phyloP scores from a whole-genome alignment of 2,113 vertebrate genomes.

The Corynorhinus townsendii region DNA sequence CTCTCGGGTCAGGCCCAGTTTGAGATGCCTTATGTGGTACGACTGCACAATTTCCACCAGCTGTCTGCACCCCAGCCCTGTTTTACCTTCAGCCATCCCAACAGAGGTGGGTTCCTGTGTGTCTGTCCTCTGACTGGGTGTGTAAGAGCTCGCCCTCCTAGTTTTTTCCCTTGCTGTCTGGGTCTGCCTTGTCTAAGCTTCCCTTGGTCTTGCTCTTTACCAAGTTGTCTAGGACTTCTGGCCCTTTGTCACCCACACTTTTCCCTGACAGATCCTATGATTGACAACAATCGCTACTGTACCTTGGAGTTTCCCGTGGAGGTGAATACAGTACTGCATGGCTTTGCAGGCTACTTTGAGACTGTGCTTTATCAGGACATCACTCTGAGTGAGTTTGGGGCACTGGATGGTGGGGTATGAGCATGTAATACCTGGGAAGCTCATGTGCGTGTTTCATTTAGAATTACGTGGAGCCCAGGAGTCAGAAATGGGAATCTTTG shows the following conservation, averaged over 20 bases:
- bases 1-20: constrained; percentile 85
- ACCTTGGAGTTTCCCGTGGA: constrained; percentile 86
- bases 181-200: neutral
- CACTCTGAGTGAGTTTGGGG: constrained; percentile 86
- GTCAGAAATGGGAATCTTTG: neutral
- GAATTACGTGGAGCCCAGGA: neutral
- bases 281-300: constrained; percentile 92
- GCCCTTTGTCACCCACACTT: neutral
- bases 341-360: constrained; percentile 95
- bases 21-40: constrained; percentile 93
- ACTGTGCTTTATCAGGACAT: constrained; percentile 91
- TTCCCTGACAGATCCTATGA: constrained; percentile 74
- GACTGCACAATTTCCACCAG: constrained; percentile 95
- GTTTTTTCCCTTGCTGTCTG: neutral
- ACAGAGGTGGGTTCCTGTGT: constrained; percentile 77
- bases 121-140: neutral
- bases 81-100: constrained; percentile 92
- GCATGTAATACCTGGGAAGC: neutral
- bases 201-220: neutral
- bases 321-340: constrained; percentile 92
- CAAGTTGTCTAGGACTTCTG: neutral
- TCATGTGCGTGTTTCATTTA: neutral
- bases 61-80: constrained; percentile 89
- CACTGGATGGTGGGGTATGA: neutral
- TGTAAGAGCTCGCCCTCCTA: neutral